Percentiles rank a stretch among this genome's conserved stretches.
These are phyloP conservation scores for Saturnia pavonia DNA, from an alignment of 2,888 invertebrate genomes.

Conservation along the genomic window DNA sequence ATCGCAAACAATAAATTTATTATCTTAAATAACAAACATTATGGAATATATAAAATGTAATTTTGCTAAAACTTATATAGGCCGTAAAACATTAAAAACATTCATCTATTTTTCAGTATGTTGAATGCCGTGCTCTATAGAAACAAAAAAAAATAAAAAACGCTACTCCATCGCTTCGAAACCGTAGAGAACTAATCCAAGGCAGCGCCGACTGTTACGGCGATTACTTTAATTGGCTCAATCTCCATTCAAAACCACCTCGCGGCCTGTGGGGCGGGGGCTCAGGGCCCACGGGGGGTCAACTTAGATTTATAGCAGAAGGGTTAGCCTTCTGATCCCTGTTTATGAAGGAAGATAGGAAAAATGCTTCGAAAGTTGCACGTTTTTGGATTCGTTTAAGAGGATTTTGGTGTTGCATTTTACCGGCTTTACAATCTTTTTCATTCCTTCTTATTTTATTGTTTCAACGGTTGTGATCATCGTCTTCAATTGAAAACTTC, in stretches of 20 bases:
- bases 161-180: conserved; percentile 31
- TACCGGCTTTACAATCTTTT: background rate
- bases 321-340: conserved; percentile 78
- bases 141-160: background rate
- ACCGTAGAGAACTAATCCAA: conserved; percentile 82
- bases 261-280: conserved; percentile 47
- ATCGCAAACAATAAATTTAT: background rate
- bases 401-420: conserved; percentile 5
- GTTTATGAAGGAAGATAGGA: conserved; percentile 80
- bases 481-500: no score
- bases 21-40: background rate
- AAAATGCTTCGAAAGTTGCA: conserved; percentile 51
- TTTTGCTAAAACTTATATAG: background rate
- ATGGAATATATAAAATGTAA: background rate
- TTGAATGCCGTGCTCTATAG: background rate
- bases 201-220: conserved; percentile 86
- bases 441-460: background rate
- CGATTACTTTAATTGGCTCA: conserved; percentile 87
- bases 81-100: background rate
- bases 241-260: conserved; percentile 84
- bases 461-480: background rate
- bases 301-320: conserved; percentile 77
- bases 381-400: conserved; percentile 23
- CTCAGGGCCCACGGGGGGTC: conserved; percentile 45
- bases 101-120: no score